Evolutionary conservation across 2,888 invertebrate genomes (phyloP).

Genomic region (Drosophila pseudotakahashii): DNA sequence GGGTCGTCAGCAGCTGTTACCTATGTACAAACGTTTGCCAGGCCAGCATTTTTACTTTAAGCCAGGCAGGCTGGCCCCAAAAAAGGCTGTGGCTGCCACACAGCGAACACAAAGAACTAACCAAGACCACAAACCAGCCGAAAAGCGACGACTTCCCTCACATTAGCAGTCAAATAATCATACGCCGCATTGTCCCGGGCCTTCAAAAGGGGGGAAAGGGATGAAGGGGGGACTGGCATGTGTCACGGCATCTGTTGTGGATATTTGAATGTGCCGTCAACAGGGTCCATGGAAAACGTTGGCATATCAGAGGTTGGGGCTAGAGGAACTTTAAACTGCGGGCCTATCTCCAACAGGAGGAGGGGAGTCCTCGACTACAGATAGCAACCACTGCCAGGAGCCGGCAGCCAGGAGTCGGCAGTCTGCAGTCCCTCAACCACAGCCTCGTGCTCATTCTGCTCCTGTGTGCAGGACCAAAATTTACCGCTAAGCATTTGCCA

Average conservation of each 20-base stretch:
- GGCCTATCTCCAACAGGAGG: constrained; percentile 28
- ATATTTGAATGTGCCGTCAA: constrained; percentile 57
- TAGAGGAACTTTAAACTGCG: constrained; percentile 68
- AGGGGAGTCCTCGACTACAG: constrained; percentile 55
- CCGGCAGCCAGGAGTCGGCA: background rate
- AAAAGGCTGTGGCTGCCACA: constrained; percentile 13
- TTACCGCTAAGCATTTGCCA: constrained; percentile 73
- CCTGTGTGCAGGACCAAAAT: constrained; percentile 52
- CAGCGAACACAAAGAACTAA: constrained; percentile 27
- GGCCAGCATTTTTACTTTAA: constrained; percentile 46
- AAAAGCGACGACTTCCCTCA: constrained; percentile 45
- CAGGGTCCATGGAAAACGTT: constrained; percentile 47
- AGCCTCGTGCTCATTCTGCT: constrained; percentile 20
- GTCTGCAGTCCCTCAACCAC: constrained; percentile 22
- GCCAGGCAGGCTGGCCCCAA: constrained; percentile 15
- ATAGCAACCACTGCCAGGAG: constrained; percentile 41
- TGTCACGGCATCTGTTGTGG: constrained; percentile 44
- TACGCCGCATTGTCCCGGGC: constrained; percentile 70
- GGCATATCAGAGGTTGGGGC: constrained; percentile 36
- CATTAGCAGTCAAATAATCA: constrained; percentile 69
- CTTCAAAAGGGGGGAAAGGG: background rate
- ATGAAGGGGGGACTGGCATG: background rate
- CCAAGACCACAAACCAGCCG: constrained; percentile 53
- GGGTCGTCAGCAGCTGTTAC: constrained; percentile 25
- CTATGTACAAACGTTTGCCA: constrained; percentile 22